phyloP scores from a whole-genome alignment of 1,140 invertebrate species.

The Drosophila trapezifrons region DNA sequence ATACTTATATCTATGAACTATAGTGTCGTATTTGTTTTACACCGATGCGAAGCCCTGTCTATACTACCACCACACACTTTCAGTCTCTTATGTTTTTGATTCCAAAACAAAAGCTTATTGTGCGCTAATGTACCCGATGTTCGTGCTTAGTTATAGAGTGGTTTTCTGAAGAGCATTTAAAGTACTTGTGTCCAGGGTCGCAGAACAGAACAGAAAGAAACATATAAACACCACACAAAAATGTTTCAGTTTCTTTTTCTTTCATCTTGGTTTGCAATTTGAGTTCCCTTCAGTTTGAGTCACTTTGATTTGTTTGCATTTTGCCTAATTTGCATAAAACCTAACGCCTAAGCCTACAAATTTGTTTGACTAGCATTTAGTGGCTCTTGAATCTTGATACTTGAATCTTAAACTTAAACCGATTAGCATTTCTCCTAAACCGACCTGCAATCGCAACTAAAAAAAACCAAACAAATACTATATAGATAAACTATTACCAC shows the following conservation, averaged over 20 bases:
- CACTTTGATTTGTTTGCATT: constrained; percentile 65
- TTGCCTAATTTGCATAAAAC: constrained; percentile 71
- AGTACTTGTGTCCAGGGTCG: constrained; percentile 25
- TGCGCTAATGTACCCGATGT: constrained; percentile 37
- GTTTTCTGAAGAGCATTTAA: constrained; percentile 4
- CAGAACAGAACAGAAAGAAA: constrained; percentile 24
- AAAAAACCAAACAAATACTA: constrained; percentile 33
- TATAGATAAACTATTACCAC: constrained; percentile 36
- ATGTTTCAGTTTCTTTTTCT: constrained; percentile 9
- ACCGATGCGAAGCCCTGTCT: constrained; percentile 43
- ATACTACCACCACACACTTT: constrained; percentile 38
- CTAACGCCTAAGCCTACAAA: constrained; percentile 70
- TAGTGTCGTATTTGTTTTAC: constrained; percentile 55
- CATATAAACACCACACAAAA: constrained; percentile 26
- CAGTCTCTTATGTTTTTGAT: constrained; percentile 18
- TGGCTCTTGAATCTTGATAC: constrained; percentile 64
- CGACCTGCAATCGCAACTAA: constrained; percentile 46
- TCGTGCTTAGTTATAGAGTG: constrained; percentile 33
- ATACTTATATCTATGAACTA: constrained; percentile 43
- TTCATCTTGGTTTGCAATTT: constrained; percentile 32
- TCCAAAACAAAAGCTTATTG: constrained; percentile 48
- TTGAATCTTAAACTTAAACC: constrained; percentile 54
- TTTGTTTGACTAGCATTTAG: constrained; percentile 78
- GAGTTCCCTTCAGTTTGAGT: constrained; percentile 31
- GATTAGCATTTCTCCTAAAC: constrained; percentile 68